Evolutionary conservation across 2,797 vertebrate species (phyloP), one percentile per base, ranked within the genome.

Genomic region (Siniperca obscura): DNA sequence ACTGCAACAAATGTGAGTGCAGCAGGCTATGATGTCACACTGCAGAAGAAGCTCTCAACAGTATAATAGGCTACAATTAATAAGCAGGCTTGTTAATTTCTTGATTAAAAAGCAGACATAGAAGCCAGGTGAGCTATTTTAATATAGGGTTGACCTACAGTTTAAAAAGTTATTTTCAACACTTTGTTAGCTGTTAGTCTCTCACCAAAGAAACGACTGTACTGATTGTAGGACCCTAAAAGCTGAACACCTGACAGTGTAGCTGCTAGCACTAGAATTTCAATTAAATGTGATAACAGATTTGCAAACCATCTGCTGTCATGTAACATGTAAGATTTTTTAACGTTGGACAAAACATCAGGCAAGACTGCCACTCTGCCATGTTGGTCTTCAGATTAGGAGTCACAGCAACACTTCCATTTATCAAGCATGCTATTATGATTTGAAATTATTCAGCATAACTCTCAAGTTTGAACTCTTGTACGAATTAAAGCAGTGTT

Each of bases 11-110:
- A 65, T 30, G 27, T 25, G 74, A 76, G 67, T 1, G 46, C 46
- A 17, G 46, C 16, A 30, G 56, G 34, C 30, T 36, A 19, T 4
- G 68, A 65, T 59, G 70, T 36, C 67, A 50, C 0, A 30, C 60
- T 34, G 12, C 53, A 59, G 60, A 57, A 5, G 42, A 64, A 48
- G 72, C 53, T n/a, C 19, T 50, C 14, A 13, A 17, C 25, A 5
- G 60, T 27, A 59, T 7, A 17, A 73, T 38, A 69, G 64, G 4
- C 25, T 62, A 22, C 3, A 12, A 25, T 67, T 57, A 40, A 46
- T 59, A 56, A 61, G 56, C 60, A 30, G 44, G 40, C 42, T 70
- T 74, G 83, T 19, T 52, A 59, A 74, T 70, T 61, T 50, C 53
- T 70, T 60, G 25, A 76, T 79, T 60, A 62, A 61, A 55, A 57